A percentile compares a stretch with the other conserved stretches of the same genome.
Conservation (phyloP, 2,113 vertebrate genomes). For the Sorex fumeus region DNA sequence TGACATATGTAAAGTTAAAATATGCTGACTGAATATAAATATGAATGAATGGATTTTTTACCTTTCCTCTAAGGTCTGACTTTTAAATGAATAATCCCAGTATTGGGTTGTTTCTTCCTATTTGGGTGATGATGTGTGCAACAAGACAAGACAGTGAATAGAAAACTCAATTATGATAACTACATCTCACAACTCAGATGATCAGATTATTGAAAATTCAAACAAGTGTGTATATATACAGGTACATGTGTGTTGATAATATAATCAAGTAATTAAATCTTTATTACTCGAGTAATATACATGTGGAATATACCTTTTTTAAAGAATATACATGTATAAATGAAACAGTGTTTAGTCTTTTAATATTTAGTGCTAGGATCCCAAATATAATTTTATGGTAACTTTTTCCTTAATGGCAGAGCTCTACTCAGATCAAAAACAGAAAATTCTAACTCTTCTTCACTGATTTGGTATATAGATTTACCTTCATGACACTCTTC, state of each 20-base stretch:
- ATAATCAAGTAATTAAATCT: not conserved
- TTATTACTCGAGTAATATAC: no score
- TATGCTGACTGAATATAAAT: slow-evolving; percentile 12
- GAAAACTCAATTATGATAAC: slow-evolving; percentile 6
- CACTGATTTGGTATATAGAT: not conserved
- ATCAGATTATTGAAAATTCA: not conserved
- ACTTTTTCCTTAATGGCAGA: not conserved
- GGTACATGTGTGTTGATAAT: not conserved
- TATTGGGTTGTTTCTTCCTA: not conserved
- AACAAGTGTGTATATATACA: no score
- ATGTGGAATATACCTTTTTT: not conserved
- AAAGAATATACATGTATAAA: not conserved
- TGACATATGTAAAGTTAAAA: not conserved
- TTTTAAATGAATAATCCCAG: not conserved
- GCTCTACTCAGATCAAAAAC: not conserved
- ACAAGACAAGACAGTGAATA: not conserved
- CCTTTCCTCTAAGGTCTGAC: slow-evolving; percentile 5
- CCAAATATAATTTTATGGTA: not conserved
- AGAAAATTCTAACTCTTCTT: not conserved
- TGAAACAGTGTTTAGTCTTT: not conserved
- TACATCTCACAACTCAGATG: not conserved
- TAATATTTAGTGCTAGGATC: slow-evolving; percentile 20
- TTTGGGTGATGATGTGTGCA: not conserved
- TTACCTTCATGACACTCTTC: not conserved
- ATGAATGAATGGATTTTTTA: not conserved